Evolutionary conservation across 2,888 invertebrate species (phyloP).

Genomic region (Clunio marinus): DNA sequence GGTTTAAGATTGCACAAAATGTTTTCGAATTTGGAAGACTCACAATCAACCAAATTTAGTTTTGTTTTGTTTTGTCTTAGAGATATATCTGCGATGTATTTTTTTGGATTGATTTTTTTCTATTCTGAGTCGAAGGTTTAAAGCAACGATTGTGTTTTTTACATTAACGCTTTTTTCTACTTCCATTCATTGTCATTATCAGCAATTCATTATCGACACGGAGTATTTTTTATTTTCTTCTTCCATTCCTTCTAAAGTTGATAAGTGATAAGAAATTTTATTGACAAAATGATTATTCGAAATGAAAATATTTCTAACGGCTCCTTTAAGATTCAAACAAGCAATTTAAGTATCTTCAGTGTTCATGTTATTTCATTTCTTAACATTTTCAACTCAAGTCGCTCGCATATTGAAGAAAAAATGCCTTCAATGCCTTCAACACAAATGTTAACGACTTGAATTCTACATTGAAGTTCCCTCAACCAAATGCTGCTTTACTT

Average conservation of each 20-base stretch:
- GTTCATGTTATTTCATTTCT: background rate
- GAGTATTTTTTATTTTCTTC: background rate
- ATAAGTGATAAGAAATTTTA: background rate
- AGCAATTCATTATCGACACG: too few species aligned
- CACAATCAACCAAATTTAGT: too few species aligned
- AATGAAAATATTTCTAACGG: background rate
- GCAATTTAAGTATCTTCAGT: background rate
- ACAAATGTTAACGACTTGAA: conserved; percentile 35
- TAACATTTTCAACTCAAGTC: background rate
- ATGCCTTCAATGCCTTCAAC: conserved; percentile 27
- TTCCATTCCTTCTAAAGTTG: background rate
- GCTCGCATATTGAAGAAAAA: conserved; percentile 2
- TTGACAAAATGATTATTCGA: background rate
- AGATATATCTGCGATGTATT: too few species aligned
- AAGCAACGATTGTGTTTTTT: background rate
- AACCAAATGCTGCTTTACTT: conserved; percentile 29
- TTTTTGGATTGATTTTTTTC: background rate
- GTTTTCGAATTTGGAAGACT: background rate
- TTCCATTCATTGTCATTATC: background rate
- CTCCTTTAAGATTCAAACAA: conserved; percentile 14
- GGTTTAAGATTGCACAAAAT: conserved; percentile 35
- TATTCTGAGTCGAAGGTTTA: background rate
- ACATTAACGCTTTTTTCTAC: background rate
- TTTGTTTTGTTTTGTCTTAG: too few species aligned
- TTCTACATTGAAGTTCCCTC: conserved; percentile 27